Evolutionary conservation across 2,888 invertebrate species (phyloP).

Genomic region (Drosophila basisetae): DNA sequence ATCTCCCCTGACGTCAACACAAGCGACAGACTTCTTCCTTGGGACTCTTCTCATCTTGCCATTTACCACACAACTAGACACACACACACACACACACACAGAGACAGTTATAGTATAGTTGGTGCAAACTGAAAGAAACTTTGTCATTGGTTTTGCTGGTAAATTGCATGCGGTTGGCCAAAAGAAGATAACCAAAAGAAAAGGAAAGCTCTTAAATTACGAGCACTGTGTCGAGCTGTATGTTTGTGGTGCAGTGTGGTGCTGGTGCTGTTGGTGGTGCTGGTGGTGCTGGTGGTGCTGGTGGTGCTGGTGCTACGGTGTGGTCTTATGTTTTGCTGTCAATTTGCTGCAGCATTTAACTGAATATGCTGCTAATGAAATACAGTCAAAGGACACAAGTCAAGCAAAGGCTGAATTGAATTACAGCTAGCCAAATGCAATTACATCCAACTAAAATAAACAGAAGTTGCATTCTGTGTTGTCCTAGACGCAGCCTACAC

Average conservation of each 20-base stretch:
- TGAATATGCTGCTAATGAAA: conserved; percentile 57
- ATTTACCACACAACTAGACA: conserved; percentile 29
- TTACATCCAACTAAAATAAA: conserved; percentile 73
- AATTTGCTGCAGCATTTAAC: conserved; percentile 59
- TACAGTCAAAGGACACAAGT: conserved; percentile 55
- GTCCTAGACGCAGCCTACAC: background rate
- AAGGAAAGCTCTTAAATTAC: conserved; percentile 29
- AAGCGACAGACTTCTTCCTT: conserved; percentile 9
- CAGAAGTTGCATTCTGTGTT: conserved; percentile 59
- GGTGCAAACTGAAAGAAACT: conserved; percentile 40
- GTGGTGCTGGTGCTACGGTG: background rate
- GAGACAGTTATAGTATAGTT: conserved; percentile 8
- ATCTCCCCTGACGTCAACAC: conserved; percentile 70
- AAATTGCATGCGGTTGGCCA: conserved; percentile 61
- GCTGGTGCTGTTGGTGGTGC: background rate
- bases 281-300: conserved; percentile 11
- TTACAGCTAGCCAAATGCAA: conserved; percentile 72
- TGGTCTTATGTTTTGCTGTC: conserved; percentile 28
- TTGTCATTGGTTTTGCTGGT: conserved; percentile 44
- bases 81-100: background rate
- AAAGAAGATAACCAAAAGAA: conserved; percentile 21
- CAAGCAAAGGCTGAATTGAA: conserved; percentile 59
- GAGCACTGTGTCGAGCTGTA: conserved; percentile 2
- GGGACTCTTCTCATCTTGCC: conserved; percentile 36
- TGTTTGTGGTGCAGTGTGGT: conserved; percentile 23